Base-by-base conservation (phyloP, 2,797 vertebrate genomes). In the Microcaecilia unicolor region DNA sequence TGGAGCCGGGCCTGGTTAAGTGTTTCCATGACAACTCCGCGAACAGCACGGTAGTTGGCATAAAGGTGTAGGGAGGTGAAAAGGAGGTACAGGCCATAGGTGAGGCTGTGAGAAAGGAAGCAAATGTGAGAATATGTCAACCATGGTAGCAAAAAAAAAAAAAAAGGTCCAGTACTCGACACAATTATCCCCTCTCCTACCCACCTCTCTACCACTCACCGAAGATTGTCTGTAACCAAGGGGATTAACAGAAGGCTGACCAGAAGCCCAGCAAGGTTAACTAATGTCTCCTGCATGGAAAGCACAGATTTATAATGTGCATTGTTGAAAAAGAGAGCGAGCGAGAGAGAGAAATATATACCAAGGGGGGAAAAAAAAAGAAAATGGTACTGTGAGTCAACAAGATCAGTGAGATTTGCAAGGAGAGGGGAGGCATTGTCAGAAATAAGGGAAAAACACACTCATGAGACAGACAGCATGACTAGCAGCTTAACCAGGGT, bases 31-130 rank as follows among this genome's bases (percentile, higher is more conserved):
- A 92, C 81, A 6, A 95, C 82, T 1, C 88, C 82, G 7, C 85
- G 74, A 25, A 95, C 88, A 0, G 91, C 92, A 35, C 85, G 88
- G 61, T 89, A 91, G 72, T 95, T 95, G 55, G 91, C 81, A 4
- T 88, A 88, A 34, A 95, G 78, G 58, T 95, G 92, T 18, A 95
- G 72, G 22, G 53, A 3, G 3, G 90, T 92, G 69, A 92, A 85
- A 57, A 91, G 52, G 57, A 82, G 72, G 65, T 91, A 92, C 48
- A 91, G 83, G 32, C 60, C 29, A 10, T 90, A 72, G n/a, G 85
- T 89, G 53, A 88, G 53, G 51, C 89, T 92, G 61, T 7, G 3
- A 59, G 9, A 68, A 6, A 28, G 10, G 37, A n/a, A 8, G 4
- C 2, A 2, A 2, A 18, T 7, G 8, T 24, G 6, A 31, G 19